These are phyloP conservation scores for Halisarca cf. caerulea DNA, from an alignment of 37 sponge, comb jelly and placozoan species.

Conservation along the genomic window DNA sequence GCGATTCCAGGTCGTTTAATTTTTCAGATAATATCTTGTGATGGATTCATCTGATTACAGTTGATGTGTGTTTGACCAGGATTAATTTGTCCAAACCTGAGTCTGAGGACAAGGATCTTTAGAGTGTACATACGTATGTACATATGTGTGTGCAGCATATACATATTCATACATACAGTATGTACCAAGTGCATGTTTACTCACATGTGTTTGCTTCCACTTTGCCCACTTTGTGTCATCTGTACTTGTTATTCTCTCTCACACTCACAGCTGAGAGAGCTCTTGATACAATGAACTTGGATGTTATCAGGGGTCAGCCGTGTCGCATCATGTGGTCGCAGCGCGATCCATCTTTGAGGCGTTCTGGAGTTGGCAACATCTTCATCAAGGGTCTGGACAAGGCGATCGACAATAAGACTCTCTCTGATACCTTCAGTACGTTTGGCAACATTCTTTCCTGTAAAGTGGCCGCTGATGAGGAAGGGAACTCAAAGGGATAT, in stretches of 20 bases:
- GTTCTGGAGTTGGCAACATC: conserved; percentile 95
- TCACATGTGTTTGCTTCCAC: neutral
- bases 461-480: conserved; percentile 89
- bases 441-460: conserved; percentile 99
- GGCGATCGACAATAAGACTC: conserved; percentile 96
- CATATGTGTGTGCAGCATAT: too few relatives aligned
- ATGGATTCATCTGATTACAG: too few relatives aligned
- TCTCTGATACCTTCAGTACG: conserved; percentile 98
- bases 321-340: conserved; percentile 99
- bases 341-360: conserved; percentile 94
- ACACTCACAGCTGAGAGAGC: conserved; percentile 98
- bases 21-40: too few relatives aligned
- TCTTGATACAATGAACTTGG: conserved; percentile 98
- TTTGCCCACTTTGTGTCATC: too few relatives aligned
- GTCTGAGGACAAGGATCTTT: too few relatives aligned
- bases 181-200: too few relatives aligned
- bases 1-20: too few relatives aligned
- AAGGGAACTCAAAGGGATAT: conserved; percentile 86
- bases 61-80: too few relatives aligned
- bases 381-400: conserved; percentile 99
- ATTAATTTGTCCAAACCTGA: too few relatives aligned
- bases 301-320: conserved; percentile 81
- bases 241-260: neutral
- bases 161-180: too few relatives aligned
- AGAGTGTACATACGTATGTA: too few relatives aligned